Evolutionary conservation across 2,113 vertebrate species (phyloP).

Genomic region (Mystacornis crossleyi): DNA sequence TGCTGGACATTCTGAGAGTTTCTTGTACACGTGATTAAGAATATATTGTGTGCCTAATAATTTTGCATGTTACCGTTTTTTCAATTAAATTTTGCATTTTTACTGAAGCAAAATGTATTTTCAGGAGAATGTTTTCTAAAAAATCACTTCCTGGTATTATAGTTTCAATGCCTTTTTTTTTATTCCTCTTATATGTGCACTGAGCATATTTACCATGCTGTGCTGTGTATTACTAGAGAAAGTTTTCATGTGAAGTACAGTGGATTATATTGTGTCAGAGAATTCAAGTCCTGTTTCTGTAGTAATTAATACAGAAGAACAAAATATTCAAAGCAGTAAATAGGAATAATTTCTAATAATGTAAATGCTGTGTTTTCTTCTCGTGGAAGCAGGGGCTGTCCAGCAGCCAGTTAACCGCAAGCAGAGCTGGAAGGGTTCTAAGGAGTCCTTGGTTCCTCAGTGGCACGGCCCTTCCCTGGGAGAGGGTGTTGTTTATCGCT

Average conservation of each 20-base stretch:
- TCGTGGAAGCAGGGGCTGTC: conserved; percentile 73
- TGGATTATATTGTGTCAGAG: background rate
- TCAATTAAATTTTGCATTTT: background rate
- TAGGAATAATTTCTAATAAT: background rate
- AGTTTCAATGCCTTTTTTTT: background rate
- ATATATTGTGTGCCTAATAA: background rate
- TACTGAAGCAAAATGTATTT: background rate
- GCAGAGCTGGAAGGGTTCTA: conserved; percentile 97
- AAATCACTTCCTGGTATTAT: background rate
- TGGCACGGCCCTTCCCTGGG: conserved; percentile 84
- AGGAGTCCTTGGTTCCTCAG: conserved; percentile 90
- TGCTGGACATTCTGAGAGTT: background rate
- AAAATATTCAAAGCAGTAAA: background rate
- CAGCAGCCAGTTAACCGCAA: conserved; percentile 88
- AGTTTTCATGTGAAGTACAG: background rate
- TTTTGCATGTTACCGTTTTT: background rate
- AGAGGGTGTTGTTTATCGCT: conserved; percentile 85
- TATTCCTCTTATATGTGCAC: background rate
- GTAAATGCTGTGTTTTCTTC: conserved; percentile 1
- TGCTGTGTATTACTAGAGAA: background rate
- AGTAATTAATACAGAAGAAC: background rate
- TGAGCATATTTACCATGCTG: background rate
- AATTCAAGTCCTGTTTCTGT: background rate
- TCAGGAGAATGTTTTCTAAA: background rate
- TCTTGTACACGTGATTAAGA: background rate